Evolutionary conservation across 2,888 invertebrate species (phyloP).

Genomic region (Physocephala rufipes): DNA sequence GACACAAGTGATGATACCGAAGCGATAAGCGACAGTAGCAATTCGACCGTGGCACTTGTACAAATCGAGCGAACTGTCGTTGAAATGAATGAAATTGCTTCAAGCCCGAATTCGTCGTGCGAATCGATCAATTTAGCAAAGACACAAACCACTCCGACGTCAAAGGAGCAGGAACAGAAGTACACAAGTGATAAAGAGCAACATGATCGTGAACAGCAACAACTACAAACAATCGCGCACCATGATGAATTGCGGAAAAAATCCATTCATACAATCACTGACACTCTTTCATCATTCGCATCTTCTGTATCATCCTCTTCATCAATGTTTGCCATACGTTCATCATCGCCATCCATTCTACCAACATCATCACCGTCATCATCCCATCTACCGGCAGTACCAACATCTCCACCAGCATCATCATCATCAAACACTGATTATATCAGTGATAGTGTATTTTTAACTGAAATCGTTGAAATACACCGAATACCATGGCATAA

Average conservation of each 20-base stretch:
- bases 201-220: constrained; percentile 12
- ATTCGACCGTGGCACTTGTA: constrained; percentile 51
- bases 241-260: too few relatives aligned
- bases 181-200: neutral
- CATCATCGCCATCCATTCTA: constrained; percentile 50
- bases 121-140: constrained; percentile 42
- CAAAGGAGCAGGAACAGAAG: neutral
- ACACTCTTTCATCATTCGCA: constrained; percentile 8
- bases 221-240: constrained; percentile 32
- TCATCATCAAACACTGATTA: constrained; percentile 41
- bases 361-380: constrained; percentile 17
- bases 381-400: constrained; percentile 28
- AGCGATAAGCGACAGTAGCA: constrained; percentile 36
- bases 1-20: constrained; percentile 40
- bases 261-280: constrained; percentile 34
- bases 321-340: constrained; percentile 56
- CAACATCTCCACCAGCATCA: constrained; percentile 41
- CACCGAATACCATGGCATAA: constrained; percentile 39
- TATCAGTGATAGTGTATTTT: constrained; percentile 49
- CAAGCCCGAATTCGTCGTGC: constrained; percentile 39
- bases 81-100: constrained; percentile 50
- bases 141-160: constrained; percentile 41
- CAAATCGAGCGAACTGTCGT: constrained; percentile 55
- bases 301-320: constrained; percentile 54
- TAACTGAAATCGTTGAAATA: constrained; percentile 57